Conservation (phyloP, 2,888 invertebrate genomes). For the Aspidapion aeneum region DNA sequence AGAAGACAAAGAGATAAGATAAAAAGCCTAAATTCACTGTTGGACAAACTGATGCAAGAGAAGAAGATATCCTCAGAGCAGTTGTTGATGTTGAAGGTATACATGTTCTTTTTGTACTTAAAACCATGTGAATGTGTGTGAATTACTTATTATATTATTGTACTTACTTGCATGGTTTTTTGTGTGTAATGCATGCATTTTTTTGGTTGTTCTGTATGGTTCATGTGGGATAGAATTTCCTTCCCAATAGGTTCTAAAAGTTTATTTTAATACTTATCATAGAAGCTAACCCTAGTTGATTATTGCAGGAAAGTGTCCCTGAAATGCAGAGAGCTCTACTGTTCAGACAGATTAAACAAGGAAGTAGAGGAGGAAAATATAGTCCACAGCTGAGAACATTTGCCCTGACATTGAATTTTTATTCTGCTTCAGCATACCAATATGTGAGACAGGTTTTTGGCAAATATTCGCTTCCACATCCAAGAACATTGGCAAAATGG, state of each 20-base stretch:
- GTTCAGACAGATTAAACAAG: conserved; percentile 4
- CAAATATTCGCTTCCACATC: conserved; percentile 25
- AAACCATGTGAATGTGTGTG: not conserved
- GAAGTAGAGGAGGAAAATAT: not conserved
- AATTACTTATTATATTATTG: too few species aligned
- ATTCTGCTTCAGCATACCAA: conserved; percentile 5
- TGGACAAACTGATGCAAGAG: conserved; percentile 4
- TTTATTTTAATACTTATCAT: not conserved
- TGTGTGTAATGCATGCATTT: not conserved
- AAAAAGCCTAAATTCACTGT: not conserved
- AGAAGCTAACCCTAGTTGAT: not conserved
- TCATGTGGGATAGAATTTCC: not conserved
- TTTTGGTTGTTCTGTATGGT: not conserved
- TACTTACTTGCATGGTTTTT: not conserved
- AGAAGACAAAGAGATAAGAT: conserved; percentile 8
- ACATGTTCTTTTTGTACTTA: not conserved
- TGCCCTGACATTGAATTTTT: conserved; percentile 3
- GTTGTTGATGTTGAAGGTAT: conserved; percentile 3
- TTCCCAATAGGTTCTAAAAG: not conserved
- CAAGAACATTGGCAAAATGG: conserved; percentile 29
- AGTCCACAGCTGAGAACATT: conserved; percentile 30
- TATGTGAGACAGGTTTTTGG: conserved; percentile 5
- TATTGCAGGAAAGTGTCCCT: conserved; percentile 6
- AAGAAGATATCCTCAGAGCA: not conserved
- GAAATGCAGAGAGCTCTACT: conserved; percentile 1